Percentiles rank a stretch among this genome's conserved stretches.
These are phyloP conservation scores for Ectemnius lituratus DNA, from an alignment of 2,888 invertebrate genomes.

Conservation along the genomic window DNA sequence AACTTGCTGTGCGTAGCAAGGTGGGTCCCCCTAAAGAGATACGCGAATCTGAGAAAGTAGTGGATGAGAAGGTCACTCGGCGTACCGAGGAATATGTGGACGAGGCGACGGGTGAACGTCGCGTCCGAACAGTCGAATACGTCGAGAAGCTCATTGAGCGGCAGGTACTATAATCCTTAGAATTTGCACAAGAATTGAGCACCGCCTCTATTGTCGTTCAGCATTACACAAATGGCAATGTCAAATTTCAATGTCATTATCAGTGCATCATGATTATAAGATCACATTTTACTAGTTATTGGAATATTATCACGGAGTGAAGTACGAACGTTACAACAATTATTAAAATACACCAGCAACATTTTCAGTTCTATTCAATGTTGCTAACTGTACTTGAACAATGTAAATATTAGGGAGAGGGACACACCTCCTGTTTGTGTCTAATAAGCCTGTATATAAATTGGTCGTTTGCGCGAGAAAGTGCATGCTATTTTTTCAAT, in stretches of 20 bases:
- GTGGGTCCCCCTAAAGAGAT: constrained; percentile 90
- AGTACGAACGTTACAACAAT: too few species aligned
- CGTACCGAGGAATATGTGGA: constrained; percentile 94
- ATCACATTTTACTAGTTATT: too few species aligned
- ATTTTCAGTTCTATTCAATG: too few species aligned
- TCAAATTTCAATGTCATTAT: too few species aligned
- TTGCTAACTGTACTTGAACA: too few species aligned
- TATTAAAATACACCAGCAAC: too few species aligned
- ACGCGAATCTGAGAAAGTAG: constrained; percentile 92
- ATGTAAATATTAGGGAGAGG: too few species aligned
- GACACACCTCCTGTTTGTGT: too few species aligned
- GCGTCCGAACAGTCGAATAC: constrained; percentile 94
- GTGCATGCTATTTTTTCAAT: constrained; percentile 35
- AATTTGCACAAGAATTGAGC: constrained; percentile 53
- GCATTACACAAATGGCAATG: too few species aligned
- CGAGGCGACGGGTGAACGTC: constrained; percentile 90
- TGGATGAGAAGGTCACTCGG: constrained; percentile 91
- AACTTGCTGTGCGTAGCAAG: constrained; percentile 92
- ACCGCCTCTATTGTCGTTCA: constrained; percentile 24
- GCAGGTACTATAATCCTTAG: constrained; percentile 84
- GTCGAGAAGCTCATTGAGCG: constrained; percentile 97
- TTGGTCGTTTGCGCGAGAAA: background rate
- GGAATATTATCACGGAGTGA: too few species aligned
- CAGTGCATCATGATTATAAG: too few species aligned
- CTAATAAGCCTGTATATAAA: too few species aligned